These are phyloP conservation scores for Trisateles emortualis DNA, from an alignment of 2,888 invertebrate species.

Conservation along the genomic window DNA sequence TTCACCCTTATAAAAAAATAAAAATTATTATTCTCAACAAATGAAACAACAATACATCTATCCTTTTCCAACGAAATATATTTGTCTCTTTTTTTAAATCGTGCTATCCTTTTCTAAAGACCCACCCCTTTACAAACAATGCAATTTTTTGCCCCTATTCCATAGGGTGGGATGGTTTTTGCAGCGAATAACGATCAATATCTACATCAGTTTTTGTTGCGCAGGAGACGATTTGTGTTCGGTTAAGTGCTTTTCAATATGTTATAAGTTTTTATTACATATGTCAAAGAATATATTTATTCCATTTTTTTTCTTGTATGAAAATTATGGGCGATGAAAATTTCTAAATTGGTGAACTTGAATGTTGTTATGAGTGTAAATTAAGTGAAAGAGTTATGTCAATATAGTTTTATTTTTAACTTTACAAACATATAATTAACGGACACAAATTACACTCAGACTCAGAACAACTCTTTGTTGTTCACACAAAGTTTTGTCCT, in stretches of 20 bases:
- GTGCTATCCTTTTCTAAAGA: constrained; percentile 50
- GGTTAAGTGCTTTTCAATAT: not conserved
- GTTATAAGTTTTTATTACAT: too few species aligned
- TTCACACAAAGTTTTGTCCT: too few species aligned
- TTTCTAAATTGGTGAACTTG: too few species aligned
- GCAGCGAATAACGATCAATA: constrained; percentile 29
- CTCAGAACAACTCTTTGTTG: too few species aligned
- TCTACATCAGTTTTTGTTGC: constrained; percentile 27
- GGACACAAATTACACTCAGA: too few species aligned
- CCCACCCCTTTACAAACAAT: constrained; percentile 61
- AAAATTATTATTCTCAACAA: constrained; percentile 27
- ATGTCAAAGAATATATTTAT: too few species aligned
- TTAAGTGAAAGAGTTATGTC: too few species aligned
- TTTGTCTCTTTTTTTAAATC: constrained; percentile 36
- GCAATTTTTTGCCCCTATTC: constrained; percentile 37
- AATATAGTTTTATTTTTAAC: too few species aligned
- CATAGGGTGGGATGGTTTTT: constrained; percentile 53
- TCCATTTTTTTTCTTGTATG: too few species aligned
- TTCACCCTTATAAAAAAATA: constrained; percentile 28
- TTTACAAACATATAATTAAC: too few species aligned
- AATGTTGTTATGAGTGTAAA: too few species aligned
- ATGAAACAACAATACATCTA: constrained; percentile 26
- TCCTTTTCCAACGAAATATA: constrained; percentile 47
- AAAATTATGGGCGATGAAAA: too few species aligned
- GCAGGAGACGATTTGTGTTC: constrained; percentile 33